A percentile compares a stretch with the other conserved stretches of the same genome.
Conservation (phyloP, 2,888 invertebrate species). For the Agriopis aurantiaria region DNA sequence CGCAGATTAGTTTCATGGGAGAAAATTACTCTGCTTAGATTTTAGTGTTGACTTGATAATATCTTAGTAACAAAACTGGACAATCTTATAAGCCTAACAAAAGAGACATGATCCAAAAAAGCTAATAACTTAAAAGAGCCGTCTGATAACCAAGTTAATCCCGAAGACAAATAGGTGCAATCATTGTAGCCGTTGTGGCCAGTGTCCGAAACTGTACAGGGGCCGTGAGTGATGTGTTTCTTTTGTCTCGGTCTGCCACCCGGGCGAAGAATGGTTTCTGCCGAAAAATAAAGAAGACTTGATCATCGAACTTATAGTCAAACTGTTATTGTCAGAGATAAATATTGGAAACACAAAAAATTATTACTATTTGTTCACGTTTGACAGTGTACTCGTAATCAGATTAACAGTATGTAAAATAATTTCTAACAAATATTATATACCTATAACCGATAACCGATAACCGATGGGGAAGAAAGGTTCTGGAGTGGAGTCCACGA, state of each 20-base stretch:
- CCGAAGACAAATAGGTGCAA: constrained; percentile 79
- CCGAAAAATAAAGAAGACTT: constrained; percentile 75
- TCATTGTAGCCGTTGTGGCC: constrained; percentile 73
- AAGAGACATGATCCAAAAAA: constrained; percentile 38
- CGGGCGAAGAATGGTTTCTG: constrained; percentile 48
- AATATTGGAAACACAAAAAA: not conserved
- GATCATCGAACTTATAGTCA: not conserved
- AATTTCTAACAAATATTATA: too few relatives aligned
- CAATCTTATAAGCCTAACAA: constrained; percentile 7
- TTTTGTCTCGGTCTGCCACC: constrained; percentile 76
- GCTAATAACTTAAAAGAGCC: constrained; percentile 62
- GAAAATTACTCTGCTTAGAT: not conserved
- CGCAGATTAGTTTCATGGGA: constrained; percentile 71
- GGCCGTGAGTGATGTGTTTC: constrained; percentile 82
- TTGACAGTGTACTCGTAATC: too few relatives aligned
- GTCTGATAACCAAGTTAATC: constrained; percentile 83
- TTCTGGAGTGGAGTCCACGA: too few relatives aligned
- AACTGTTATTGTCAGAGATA: not conserved
- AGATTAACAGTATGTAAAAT: too few relatives aligned
- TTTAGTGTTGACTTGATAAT: not conserved
- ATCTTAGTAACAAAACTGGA: too few relatives aligned
- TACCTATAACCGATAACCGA: too few relatives aligned
- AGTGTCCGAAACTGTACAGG: constrained; percentile 59
- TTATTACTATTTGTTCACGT: not conserved
- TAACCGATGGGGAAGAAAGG: too few relatives aligned